A percentile compares a stretch with the other conserved stretches of the same genome.
Conservation (phyloP, 2,888 invertebrate species). For the Microctonus aethiopoides region DNA sequence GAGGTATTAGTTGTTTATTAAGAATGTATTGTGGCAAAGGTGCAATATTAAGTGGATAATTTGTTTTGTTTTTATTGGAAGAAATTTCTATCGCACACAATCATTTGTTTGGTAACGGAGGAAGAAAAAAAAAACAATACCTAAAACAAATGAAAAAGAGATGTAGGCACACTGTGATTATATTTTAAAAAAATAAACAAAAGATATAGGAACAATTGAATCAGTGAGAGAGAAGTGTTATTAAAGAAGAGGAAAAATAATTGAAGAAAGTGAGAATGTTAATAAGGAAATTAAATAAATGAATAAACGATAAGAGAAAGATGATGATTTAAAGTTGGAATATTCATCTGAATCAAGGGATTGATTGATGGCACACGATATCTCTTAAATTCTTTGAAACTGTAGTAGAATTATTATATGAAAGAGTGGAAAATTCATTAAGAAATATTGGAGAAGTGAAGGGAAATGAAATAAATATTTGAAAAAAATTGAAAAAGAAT, state of each 20-base stretch:
- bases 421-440: conserved; percentile 12
- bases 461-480: not conserved
- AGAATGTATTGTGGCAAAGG: not conserved
- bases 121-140: not conserved
- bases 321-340: not conserved
- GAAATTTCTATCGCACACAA: not conserved
- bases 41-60: not conserved
- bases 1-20: conserved; percentile 8
- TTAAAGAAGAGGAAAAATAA: not conserved
- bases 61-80: not conserved
- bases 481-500: conserved; percentile 18
- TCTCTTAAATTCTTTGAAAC: not conserved
- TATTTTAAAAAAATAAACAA: not conserved
- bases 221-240: not conserved
- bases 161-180: not conserved
- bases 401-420: conserved; percentile 22
- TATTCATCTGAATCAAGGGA: not conserved
- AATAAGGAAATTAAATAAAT: conserved; percentile 2
- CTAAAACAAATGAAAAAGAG: not conserved
- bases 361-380: not conserved
- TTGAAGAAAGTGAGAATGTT: not conserved
- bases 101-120: not conserved
- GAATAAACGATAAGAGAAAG: not conserved
- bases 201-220: not conserved
- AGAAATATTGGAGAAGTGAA: conserved; percentile 20